phyloP scores from a whole-genome alignment of 2,888 invertebrate species.

The Arrhopalites spinosus region DNA sequence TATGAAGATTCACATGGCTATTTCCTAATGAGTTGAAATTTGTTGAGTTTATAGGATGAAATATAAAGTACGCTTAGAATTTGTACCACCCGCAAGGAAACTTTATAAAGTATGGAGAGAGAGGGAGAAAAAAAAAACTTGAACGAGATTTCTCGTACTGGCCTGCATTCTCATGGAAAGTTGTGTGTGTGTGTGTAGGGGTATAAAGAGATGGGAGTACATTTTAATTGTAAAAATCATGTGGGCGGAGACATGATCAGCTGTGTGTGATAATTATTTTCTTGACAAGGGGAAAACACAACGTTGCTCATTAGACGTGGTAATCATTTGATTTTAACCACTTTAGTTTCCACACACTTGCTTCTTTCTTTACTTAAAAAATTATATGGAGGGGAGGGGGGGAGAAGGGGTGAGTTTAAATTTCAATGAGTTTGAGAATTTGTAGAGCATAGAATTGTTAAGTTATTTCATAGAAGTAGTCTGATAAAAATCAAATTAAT shows the following conservation, averaged over 20 bases:
- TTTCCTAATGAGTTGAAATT: background rate
- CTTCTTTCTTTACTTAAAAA: no score
- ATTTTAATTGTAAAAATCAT: conserved; percentile 16
- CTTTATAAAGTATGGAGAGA: no score
- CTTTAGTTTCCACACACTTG: no score
- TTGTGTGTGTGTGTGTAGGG: background rate
- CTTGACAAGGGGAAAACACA: conserved; percentile 12
- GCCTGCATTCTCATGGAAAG: background rate
- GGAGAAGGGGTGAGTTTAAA: no score
- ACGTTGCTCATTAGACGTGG: background rate
- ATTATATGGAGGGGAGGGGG: no score
- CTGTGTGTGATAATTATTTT: conserved; percentile 25
- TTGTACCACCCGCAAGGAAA: conserved; percentile 3
- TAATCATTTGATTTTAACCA: background rate
- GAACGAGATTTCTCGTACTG: background rate
- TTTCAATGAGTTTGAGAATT: no score
- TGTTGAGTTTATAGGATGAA: no score
- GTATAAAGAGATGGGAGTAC: background rate
- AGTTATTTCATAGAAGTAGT: no score
- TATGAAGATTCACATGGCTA: background rate
- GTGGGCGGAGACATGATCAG: conserved; percentile 10
- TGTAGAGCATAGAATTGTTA: no score
- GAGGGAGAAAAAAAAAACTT: background rate
- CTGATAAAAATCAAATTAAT: no score
- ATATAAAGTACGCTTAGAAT: no score